phyloP scores from a whole-genome alignment of 2,797 vertebrate genomes.

The Spizella passerina region DNA sequence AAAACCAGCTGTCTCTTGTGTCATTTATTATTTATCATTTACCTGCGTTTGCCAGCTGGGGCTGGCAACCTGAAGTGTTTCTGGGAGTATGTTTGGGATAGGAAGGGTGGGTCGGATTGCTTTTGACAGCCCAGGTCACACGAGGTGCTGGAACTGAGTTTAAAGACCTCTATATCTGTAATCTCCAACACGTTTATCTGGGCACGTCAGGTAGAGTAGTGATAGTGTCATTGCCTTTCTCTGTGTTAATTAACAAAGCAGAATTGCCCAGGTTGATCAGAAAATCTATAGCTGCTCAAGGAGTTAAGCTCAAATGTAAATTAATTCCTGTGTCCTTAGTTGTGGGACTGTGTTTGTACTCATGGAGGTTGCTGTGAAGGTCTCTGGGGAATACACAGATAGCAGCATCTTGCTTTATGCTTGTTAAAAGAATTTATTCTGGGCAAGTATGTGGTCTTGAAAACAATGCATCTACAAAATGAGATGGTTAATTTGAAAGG shows the following conservation, averaged over 20 bases:
- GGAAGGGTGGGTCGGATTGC: background rate
- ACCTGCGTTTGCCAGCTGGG: background rate
- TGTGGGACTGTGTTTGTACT: background rate
- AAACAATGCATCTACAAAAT: background rate
- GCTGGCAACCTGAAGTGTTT: background rate
- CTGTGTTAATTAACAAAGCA: background rate
- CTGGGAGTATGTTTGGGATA: background rate
- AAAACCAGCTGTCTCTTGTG: background rate
- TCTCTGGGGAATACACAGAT: background rate
- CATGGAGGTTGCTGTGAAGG: background rate
- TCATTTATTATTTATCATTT: background rate
- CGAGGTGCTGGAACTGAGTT: background rate
- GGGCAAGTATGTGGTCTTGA: background rate
- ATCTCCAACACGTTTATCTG: rapidly evolving
- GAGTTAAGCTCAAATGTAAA: background rate
- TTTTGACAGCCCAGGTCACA: background rate
- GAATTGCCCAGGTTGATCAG: background rate
- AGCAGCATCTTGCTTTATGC: background rate
- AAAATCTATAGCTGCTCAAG: background rate
- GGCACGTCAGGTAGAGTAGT: background rate
- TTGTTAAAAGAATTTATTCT: background rate
- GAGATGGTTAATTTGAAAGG: background rate
- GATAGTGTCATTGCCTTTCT: background rate
- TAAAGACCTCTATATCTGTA: background rate
- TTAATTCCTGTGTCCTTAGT: background rate